phyloP scores from a whole-genome alignment of 2,888 invertebrate species.

The Parnassius smintheus region DNA sequence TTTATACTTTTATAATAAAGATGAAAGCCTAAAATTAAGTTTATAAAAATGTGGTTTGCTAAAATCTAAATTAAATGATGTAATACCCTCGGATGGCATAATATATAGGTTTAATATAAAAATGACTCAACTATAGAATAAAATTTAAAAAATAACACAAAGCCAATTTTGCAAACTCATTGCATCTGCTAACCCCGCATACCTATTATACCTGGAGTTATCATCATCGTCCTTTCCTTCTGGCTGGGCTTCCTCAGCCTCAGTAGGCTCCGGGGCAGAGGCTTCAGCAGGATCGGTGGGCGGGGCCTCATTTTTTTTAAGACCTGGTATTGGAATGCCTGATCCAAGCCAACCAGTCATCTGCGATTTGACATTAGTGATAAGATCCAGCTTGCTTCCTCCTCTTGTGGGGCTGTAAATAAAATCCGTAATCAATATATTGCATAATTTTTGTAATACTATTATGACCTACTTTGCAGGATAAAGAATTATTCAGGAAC shows the following conservation, averaged over 20 bases:
- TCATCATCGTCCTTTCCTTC: constrained; percentile 90
- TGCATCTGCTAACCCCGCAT: constrained; percentile 82
- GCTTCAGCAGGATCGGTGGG: constrained; percentile 63
- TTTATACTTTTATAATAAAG: no score
- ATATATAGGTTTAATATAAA: constrained; percentile 26
- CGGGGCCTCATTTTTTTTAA: constrained; percentile 84
- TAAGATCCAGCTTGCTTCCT: constrained; percentile 88
- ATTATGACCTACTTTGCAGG: no score
- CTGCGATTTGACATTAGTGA: constrained; percentile 92
- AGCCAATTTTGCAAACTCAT: constrained; percentile 61
- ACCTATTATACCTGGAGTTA: constrained; percentile 92
- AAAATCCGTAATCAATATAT: constrained; percentile 21
- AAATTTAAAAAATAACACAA: constrained; percentile 33
- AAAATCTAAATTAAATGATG: background rate
- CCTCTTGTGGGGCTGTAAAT: constrained; percentile 85
- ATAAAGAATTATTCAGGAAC: no score
- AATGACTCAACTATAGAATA: constrained; percentile 35
- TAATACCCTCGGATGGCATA: background rate
- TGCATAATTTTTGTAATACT: no score
- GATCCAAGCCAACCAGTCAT: constrained; percentile 93
- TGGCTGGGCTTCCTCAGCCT: constrained; percentile 60
- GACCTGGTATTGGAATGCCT: constrained; percentile 87
- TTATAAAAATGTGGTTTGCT: no score
- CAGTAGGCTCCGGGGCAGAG: constrained; percentile 68
- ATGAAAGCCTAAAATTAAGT: no score